A percentile compares a stretch with the other conserved stretches of the same genome.
phyloP scores from a whole-genome alignment of 1,140 invertebrate genomes.

The Bactericera cockerelli region DNA sequence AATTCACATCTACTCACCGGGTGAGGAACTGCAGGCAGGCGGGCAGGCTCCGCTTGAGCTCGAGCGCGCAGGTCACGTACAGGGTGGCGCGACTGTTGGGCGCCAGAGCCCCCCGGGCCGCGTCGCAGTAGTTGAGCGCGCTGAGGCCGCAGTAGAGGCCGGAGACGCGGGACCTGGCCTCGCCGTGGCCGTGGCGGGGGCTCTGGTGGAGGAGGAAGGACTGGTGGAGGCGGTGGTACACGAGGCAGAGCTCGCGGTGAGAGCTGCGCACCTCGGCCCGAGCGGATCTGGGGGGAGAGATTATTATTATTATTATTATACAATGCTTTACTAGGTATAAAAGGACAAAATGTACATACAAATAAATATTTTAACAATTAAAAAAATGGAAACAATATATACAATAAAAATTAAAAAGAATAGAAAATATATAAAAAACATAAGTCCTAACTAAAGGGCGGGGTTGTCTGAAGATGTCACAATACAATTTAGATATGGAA shows the following conservation, averaged over 20 bases:
- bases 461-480: too few species aligned
- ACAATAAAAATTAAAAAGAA: too few species aligned
- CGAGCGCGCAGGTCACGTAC: slow-evolving; percentile 60
- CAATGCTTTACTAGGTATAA: too few species aligned
- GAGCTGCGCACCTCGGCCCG: slow-evolving; percentile 37
- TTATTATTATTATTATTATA: too few species aligned
- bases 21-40: slow-evolving; percentile 39
- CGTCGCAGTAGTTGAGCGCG: slow-evolving; percentile 73
- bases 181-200: too few species aligned
- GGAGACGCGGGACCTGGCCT: slow-evolving; percentile 23
- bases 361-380: too few species aligned
- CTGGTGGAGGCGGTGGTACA: slow-evolving; percentile 67
- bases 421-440: too few species aligned
- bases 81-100: slow-evolving; percentile 47
- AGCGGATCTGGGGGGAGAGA: slow-evolving; percentile 27
- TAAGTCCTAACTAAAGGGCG: too few species aligned
- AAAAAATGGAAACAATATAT: too few species aligned
- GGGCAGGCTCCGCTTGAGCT: slow-evolving; percentile 58
- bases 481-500: too few species aligned
- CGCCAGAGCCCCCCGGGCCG: slow-evolving; percentile 43
- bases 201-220: slow-evolving; percentile 40
- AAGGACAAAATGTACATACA: too few species aligned
- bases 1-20: too few species aligned
- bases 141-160: slow-evolving; percentile 48
- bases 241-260: slow-evolving; percentile 56